Evolutionary conservation across 37 sponge, comb jelly and placozoan species (phyloP).

Genomic region (Ephydatia muelleri): DNA sequence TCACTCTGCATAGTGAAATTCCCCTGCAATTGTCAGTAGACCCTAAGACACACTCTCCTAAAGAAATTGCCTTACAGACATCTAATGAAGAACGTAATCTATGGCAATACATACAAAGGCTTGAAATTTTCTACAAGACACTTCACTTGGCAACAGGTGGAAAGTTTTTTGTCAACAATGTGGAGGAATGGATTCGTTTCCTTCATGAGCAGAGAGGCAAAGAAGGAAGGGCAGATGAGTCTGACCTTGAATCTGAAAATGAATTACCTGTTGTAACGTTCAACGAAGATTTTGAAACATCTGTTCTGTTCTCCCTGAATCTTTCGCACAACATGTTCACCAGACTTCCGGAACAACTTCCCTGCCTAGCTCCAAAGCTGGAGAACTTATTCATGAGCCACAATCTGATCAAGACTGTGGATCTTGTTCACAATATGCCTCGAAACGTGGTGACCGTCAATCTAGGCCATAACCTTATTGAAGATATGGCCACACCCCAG

Average conservation of each 20-base stretch:
- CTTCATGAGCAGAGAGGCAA: neutral
- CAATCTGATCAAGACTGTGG: conserved; percentile 56
- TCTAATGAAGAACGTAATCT: neutral
- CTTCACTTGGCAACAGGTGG: neutral
- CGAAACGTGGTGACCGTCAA: conserved; percentile 5
- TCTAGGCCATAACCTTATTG: conserved; percentile 27
- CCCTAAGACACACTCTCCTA: too few relatives aligned
- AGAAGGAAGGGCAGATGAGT: conserved; percentile 14
- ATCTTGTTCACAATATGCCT: conserved; percentile 56
- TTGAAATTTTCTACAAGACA: neutral
- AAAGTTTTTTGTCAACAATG: neutral
- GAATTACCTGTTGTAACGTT: conserved; percentile 30
- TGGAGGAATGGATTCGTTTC: neutral
- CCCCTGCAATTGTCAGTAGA: too few relatives aligned
- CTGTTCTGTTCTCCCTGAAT: conserved; percentile 20
- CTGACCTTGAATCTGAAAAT: conserved; percentile 18
- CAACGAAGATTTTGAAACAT: neutral
- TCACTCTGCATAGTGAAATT: too few relatives aligned
- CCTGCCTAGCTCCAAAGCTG: conserved; percentile 86
- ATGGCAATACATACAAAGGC: neutral
- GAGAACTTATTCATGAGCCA: conserved; percentile 54
- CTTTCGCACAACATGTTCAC: conserved; percentile 66
- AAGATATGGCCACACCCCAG: neutral
- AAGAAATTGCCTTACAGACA: too few relatives aligned
- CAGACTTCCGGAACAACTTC: conserved; percentile 62